phyloP scores from a whole-genome alignment of 2,888 invertebrate genomes.

The Gandaritis pyraliata region DNA sequence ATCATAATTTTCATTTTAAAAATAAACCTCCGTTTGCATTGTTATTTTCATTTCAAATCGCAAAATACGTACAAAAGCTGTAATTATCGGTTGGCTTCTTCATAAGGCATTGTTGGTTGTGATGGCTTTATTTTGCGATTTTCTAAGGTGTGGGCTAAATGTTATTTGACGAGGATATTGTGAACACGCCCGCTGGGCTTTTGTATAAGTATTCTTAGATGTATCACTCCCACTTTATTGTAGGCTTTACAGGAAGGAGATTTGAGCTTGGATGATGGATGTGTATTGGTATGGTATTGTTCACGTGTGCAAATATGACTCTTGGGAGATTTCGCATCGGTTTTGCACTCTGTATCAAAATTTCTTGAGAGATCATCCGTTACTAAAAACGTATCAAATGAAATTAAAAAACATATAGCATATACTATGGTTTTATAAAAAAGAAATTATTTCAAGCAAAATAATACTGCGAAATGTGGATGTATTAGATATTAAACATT shows the following conservation, averaged over 20 bases:
- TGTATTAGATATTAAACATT: too few species aligned
- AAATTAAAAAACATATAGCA: too few species aligned
- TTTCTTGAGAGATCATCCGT: not conserved
- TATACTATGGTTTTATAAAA: too few species aligned
- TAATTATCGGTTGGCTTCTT: slow-evolving; percentile 80
- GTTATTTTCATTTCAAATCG: slow-evolving; percentile 65
- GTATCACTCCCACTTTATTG: slow-evolving; percentile 82
- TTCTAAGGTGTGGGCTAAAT: slow-evolving; percentile 83
- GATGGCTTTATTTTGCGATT: slow-evolving; percentile 83
- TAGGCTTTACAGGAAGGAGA: slow-evolving; percentile 70
- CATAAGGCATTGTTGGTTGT: slow-evolving; percentile 66
- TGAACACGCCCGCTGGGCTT: slow-evolving; percentile 77
- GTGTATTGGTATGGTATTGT: slow-evolving; percentile 55
- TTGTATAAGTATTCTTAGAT: slow-evolving; percentile 66
- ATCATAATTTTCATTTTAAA: slow-evolving; percentile 58
- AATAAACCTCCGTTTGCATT: slow-evolving; percentile 50
- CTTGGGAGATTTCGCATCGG: slow-evolving; percentile 56
- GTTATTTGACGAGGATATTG: slow-evolving; percentile 82
- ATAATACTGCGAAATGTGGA: too few species aligned
- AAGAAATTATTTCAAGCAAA: too few species aligned
- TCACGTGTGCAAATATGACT: slow-evolving; percentile 72
- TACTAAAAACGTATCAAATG: too few species aligned
- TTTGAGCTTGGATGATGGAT: slow-evolving; percentile 71
- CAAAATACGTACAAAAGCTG: slow-evolving; percentile 75
- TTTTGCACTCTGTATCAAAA: slow-evolving; percentile 16